Evolutionary conservation across 37 sponge, comb jelly and placozoan species (phyloP), one percentile per base, ranked within the genome.

Genomic region (Geodia barretti): DNA sequence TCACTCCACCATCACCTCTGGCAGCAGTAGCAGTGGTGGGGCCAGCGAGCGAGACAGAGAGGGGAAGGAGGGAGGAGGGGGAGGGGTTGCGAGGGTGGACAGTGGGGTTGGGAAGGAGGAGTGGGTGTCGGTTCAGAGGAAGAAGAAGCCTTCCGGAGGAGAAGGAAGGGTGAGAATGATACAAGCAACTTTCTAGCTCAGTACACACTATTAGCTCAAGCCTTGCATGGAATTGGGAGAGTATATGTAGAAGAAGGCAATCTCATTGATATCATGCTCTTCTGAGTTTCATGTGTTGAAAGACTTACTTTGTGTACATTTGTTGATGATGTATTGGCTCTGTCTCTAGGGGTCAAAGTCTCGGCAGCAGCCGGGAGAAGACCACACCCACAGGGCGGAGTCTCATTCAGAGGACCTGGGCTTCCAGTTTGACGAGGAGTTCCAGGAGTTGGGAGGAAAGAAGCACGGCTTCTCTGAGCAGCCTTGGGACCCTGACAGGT

Each of bases 361-460:
- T 20, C 1, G 32, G 32, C 60, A 30, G 21, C 40, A 3, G 0
- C 28, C 85, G 39, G 70, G 61, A 39, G 21, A 24, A 42, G 32
- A 47, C 54, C 54, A 7, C 11, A 14, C 54, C 54, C 65, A 19
- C 29, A 26, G 29, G 47, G 8, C 38, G n/a, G 64, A 41, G 80
- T 76, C 14, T 40, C 42, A 43, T 0, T 37, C 73, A 62, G 88
- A 87, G 64, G 92, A 92, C 20, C 65, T 89, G 23, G 86, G 84
- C 32, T 92, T 89, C 63, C 64, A 83, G 39, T 92, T 92, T 71
- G 92, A 92, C 32, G 85, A 90, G n/a, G 81, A 80, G 34, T 31
- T 81, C 8, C 77, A 89, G 20, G 23, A 30, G 28, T 62, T 58
- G n/a, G 87, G 88, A 0, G 90, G 85, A 68, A 81, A 71, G 59